Conservation (phyloP, 2,113 vertebrate species). For the Puntigrus tetrazona region DNA sequence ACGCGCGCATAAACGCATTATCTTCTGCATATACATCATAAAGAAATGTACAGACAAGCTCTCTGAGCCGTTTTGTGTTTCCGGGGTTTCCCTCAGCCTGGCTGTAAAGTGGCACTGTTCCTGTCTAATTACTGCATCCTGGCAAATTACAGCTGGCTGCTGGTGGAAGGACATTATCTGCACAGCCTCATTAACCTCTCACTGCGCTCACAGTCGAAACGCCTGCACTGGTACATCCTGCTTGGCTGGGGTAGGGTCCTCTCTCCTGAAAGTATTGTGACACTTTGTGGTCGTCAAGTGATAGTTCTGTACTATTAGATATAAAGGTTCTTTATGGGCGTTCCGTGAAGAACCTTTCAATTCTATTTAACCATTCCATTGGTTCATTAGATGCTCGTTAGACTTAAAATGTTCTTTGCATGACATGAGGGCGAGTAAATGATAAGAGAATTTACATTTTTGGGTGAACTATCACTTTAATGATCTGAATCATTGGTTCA, state of each 20-base stretch:
- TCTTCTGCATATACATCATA: background rate
- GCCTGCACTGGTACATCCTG: constrained; percentile 82
- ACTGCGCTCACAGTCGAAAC: constrained; percentile 88
- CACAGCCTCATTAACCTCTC: constrained; percentile 87
- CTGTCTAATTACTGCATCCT: constrained; percentile 94
- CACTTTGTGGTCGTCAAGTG: background rate
- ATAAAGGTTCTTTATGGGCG: background rate
- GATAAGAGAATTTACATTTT: background rate
- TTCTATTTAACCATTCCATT: no score
- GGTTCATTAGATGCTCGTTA: no score
- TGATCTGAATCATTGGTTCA: no score
- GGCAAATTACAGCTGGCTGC: constrained; percentile 94
- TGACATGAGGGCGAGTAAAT: background rate
- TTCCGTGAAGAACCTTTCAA: background rate
- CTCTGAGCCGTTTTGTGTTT: background rate
- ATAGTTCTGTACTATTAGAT: background rate
- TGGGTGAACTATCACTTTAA: background rate
- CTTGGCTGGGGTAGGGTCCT: constrained; percentile 88
- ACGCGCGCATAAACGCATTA: background rate
- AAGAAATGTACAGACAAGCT: background rate
- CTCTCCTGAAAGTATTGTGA: background rate
- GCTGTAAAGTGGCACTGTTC: constrained; percentile 87
- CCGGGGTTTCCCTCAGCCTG: constrained; percentile 73
- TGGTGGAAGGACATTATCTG: constrained; percentile 92
- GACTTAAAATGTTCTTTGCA: no score